phyloP scores from a whole-genome alignment of 2,888 invertebrate species.

The Nebria salina region DNA sequence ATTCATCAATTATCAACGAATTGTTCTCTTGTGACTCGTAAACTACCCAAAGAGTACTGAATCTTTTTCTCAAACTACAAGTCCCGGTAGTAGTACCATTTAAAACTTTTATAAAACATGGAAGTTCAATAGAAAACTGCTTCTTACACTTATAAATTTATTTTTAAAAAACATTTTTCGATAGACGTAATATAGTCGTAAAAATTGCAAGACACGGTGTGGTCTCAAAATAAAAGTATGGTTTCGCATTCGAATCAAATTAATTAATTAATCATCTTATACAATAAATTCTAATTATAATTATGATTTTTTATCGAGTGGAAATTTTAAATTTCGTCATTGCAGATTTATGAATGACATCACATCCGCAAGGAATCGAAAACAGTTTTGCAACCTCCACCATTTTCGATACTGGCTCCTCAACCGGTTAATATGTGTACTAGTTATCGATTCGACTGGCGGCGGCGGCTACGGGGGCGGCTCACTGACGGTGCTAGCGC shows the following conservation, averaged over 20 bases:
- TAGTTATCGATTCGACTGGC: conserved; percentile 33
- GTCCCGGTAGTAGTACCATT: neutral
- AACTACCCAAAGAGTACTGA: neutral
- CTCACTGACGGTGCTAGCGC: too few species aligned
- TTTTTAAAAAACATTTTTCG: neutral
- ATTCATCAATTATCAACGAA: neutral
- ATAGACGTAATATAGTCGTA: neutral
- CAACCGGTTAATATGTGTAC: conserved; percentile 13
- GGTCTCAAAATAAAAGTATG: too few species aligned
- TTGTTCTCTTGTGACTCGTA: conserved; percentile 1
- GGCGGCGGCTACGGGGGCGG: neutral
- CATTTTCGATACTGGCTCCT: neutral
- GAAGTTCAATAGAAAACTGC: neutral
- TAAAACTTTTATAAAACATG: neutral
- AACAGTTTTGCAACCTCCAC: neutral
- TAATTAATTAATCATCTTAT: too few species aligned
- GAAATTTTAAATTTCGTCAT: too few species aligned
- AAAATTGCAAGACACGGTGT: too few species aligned
- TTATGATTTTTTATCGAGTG: too few species aligned
- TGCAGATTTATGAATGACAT: neutral
- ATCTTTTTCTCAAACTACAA: neutral
- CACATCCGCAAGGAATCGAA: neutral
- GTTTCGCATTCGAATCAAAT: too few species aligned
- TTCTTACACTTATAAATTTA: neutral
- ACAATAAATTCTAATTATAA: too few species aligned